Base-by-base conservation (phyloP, 53 echinoderm and acorn worm species). In the Echinometra lucunter region DNA sequence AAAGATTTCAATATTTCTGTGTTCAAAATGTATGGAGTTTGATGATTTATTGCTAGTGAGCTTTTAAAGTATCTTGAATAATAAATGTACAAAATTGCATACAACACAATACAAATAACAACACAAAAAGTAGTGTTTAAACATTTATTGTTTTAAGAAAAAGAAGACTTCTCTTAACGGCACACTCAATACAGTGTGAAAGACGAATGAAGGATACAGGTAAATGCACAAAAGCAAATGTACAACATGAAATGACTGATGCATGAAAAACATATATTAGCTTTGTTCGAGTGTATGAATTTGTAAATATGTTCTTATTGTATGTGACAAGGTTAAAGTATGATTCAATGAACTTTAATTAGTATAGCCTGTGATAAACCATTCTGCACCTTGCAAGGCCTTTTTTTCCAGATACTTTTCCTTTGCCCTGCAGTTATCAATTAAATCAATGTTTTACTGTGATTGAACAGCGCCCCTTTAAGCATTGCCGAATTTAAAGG, bases 161-260 rank as follows among this genome's bases (percentile, higher is more conserved):
- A 42, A 78, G 78, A 78, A 42, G 78, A 42, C 19, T 85, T 85
- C 28, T 85, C 13, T 49, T 81, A 81, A 25, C 44, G 81, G 40
- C 81, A 81, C 81, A 81, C 81, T 81, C 44, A 25, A 6, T 38
- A 81, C 81, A 40, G 81, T 81, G 81, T 44, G 81, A 85, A 85
- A 85, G 45, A 85, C 85, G 49, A 17, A 85, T 85, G 15, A 45
- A 85, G 45, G 27, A 27, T 85, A 85, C 85, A 47, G 85, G 49
- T 49, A 11, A 85, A 30, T 85, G 45, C 45, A 85, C 49, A 85
- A 28, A 85, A 49, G 49, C 47, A 49, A 49, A 9, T 85, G 28
- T 30, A 85, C 45, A 85, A 85, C 53, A 49, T 85, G 18, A 1
- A 81, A 42, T 81, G 7, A 81, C 7, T 81, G 37, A 9, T 81